These are phyloP conservation scores for Oreochromis spilurus DNA, from an alignment of 2,113 vertebrate species.

Conservation along the genomic window DNA sequence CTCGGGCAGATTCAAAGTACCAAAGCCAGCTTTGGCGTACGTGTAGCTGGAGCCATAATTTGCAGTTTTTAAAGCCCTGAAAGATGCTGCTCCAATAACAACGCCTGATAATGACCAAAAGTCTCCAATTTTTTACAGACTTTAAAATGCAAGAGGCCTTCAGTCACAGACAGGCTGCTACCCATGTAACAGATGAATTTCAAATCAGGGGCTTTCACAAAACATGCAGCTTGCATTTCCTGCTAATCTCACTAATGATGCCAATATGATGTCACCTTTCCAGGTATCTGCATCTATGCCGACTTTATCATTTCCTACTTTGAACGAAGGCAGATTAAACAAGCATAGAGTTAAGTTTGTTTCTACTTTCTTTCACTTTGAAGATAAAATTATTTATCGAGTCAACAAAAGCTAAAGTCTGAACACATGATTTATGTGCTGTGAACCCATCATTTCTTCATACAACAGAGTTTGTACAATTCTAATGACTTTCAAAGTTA, in stretches of 20 bases:
- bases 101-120: neutral
- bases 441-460: too few relatives aligned
- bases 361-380: neutral
- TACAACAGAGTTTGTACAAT: neutral
- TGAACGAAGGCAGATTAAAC: neutral
- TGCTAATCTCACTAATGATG: neutral
- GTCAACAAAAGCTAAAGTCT: neutral
- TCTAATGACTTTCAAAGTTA: neutral
- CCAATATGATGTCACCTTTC: neutral
- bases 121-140: neutral
- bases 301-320: neutral
- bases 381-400: neutral
- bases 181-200: neutral
- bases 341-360: neutral
- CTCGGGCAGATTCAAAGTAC: neutral
- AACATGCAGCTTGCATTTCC: neutral
- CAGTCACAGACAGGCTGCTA: neutral
- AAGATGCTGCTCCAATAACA: neutral
- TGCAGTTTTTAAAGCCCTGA: neutral
- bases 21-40: conserved; percentile 4
- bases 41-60: neutral
- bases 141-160: neutral
- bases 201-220: neutral
- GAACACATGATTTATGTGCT: neutral
- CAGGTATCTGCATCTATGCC: neutral